Base-by-base conservation (phyloP, 2,888 invertebrate species). In the Cephus pulcher region DNA sequence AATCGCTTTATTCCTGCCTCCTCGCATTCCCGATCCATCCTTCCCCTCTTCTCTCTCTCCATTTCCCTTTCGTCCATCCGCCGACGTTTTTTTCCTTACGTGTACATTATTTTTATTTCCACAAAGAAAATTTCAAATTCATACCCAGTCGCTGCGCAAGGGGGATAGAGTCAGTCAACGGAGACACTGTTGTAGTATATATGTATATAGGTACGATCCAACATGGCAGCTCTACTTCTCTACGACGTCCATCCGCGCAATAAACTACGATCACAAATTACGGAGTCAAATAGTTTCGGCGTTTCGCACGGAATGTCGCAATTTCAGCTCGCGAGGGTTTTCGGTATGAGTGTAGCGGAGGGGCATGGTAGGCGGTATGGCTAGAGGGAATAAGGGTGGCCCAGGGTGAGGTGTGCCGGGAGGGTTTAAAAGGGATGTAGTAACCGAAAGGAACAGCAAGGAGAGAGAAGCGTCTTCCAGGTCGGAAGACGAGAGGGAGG, bases 241-340 rank as follows among this genome's bases (percentile, higher is more conserved):
- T 33, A 34, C 71, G 76, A 86, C 88, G 90, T 90, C 90, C 89
- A 90, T 90, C 86, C 89, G 86, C 86, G 88, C 90, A 90, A 91
- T 91, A 91, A 91, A 91, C 90, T 90, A 91, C 91, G 90, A 91
- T 91, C 91, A 91, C 91, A 90, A 91, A 91, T 91, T 91, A 91
- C 91, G 81, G 89, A 91, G 91, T 91, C 91, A 88, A 91, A 91
- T 91, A 91, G 91, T 91, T 91, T 90, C 88, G 90, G 90, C 90
- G 89, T 90, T 89, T 89, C 89, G 87, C 89, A 86, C 89, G 91
- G 91, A 91, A 91, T 91, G 91, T 91, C 91, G 91, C 91, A 90
- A 91, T 91, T 91, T 89, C 90, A 88, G 87, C 87, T 87, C 84
- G 82, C 84, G 83, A 84, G 85, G 84, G 80, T 79, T 80, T 40